A percentile compares a stretch with the other conserved stretches of the same genome.
Evolutionary conservation across 2,797 vertebrate species (phyloP).

Genomic region (Sphenopsis melanotis): DNA sequence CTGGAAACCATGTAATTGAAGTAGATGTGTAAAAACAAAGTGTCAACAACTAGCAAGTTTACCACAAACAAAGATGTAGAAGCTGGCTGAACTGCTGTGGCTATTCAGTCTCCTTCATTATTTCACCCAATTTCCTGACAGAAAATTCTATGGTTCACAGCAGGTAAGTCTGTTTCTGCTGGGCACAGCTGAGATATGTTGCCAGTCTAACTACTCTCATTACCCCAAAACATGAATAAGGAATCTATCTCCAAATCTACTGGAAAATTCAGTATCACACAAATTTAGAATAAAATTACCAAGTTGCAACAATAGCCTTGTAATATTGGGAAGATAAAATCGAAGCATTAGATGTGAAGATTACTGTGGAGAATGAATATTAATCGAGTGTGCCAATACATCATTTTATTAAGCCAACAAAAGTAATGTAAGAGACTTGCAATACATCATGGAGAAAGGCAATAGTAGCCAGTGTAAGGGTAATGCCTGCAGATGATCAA

Average conservation of each 20-base stretch:
- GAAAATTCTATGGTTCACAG: not conserved
- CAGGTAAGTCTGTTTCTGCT: not conserved
- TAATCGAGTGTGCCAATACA: not conserved
- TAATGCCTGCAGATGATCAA: not conserved
- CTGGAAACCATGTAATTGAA: not conserved
- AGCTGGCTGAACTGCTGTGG: not conserved
- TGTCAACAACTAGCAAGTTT: not conserved
- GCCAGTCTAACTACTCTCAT: not conserved
- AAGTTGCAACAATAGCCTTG: not conserved
- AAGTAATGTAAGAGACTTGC: not conserved
- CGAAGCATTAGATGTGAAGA: not conserved
- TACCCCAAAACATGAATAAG: not conserved
- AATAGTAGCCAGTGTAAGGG: not conserved
- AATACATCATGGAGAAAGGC: not conserved
- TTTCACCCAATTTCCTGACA: not conserved
- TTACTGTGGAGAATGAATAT: not conserved
- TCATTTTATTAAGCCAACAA: not conserved
- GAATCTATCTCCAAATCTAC: not conserved
- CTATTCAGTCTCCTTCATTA: not conserved
- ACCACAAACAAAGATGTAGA: not conserved
- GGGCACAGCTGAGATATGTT: not conserved
- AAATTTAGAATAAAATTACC: not conserved
- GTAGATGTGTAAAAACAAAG: rapidly evolving
- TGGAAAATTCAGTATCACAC: not conserved
- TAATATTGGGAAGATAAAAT: not conserved